Base-by-base conservation (phyloP, 1,140 invertebrate species). In the Conus betulinus region DNA sequence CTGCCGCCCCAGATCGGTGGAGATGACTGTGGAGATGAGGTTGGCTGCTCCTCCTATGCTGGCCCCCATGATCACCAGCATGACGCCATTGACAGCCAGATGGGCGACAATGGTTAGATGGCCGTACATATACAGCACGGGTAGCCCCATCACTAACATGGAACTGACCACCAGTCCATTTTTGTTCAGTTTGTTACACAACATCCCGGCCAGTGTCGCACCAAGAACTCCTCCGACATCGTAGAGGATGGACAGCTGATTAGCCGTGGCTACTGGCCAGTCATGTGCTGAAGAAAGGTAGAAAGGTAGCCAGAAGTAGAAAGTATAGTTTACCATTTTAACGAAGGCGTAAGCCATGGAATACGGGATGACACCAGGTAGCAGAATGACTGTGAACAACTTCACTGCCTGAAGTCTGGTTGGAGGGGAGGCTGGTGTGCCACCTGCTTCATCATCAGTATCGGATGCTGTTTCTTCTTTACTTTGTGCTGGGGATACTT, bases 251-350 rank as follows among this genome's bases (percentile, higher is more conserved):
- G 96, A 95, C 51, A 96, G 92, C 78, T 95, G 90, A 92, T 96
- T 96, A 7, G 96, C 94, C 67, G 90, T 92, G 5, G 93, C 89
- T 85, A 96, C 94, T 25, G 85, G 78, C 96, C 95, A 96, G 8
- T 91, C 81, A 90, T 93, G 96, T 15, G 93, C 92, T 55, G 91
- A 92, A 20, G 91, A 90, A 11, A 96, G 91, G 88, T 96, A 96
- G 85, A 95, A 94, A 55, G 96, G 96, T 27, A 96, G 91, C 96
- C 96, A 96, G 93, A 96, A 96, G 93, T 96, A 96, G 91, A 96
- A 96, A 20, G 95, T 95, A 90, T 96, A 96, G 90, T 96, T 96
- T 17, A 96, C 95, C 57, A 96, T 93, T 91, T 96, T 96, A 71
- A 96, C 91, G 89, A 95, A 96, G 83, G 95, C 95, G 91, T 96